A percentile compares a stretch with the other conserved stretches of the same genome.
Conservation (phyloP, 2,113 vertebrate genomes). For the Dicerorhinus sumatrensis region DNA sequence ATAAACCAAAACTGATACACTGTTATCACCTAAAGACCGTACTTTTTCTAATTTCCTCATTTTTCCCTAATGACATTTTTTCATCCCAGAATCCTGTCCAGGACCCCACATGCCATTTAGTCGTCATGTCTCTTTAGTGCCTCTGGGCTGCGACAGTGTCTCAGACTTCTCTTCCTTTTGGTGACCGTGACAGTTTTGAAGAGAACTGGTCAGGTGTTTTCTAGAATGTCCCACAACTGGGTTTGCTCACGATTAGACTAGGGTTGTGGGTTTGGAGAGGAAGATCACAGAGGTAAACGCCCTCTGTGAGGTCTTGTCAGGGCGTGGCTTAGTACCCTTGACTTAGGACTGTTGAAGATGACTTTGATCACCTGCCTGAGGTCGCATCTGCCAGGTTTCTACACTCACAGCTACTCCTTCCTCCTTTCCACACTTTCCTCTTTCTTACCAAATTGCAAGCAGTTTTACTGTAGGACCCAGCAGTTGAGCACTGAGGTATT, state of each 20-base stretch:
- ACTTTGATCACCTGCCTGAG: background rate
- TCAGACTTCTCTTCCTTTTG: background rate
- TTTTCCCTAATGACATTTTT: background rate
- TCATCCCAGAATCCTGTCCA: background rate
- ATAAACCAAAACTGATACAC: background rate
- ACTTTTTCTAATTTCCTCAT: background rate
- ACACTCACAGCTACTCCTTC: background rate
- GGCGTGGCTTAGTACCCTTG: background rate
- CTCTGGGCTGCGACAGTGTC: no score
- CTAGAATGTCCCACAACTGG: background rate
- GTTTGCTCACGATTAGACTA: background rate
- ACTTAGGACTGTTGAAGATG: background rate
- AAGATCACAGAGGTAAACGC: background rate
- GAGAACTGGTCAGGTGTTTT: background rate
- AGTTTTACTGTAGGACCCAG: background rate
- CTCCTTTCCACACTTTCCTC: background rate
- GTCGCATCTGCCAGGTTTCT: background rate
- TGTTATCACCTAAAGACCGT: background rate
- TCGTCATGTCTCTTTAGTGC: background rate
- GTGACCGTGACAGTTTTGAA: background rate
- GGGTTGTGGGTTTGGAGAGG: background rate
- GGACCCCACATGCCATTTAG: background rate
- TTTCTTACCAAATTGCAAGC: background rate
- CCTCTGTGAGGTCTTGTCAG: background rate
- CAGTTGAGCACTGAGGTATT: background rate